Evolutionary conservation across 2,113 vertebrate genomes (phyloP).

Genomic region (Mirza zaza): DNA sequence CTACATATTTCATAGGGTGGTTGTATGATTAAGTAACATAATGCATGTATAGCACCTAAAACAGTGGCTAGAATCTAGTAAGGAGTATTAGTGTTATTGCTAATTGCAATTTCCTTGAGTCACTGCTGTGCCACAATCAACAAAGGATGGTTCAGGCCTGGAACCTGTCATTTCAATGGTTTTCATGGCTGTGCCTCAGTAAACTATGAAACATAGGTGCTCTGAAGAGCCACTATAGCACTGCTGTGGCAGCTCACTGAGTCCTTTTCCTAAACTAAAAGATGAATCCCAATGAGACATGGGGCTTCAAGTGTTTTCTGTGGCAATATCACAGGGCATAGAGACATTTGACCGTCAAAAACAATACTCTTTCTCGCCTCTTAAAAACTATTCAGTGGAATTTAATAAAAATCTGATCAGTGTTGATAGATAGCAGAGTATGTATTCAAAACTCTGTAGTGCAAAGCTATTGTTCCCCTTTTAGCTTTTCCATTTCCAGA

Average conservation of each 20-base stretch:
- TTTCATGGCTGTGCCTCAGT: not conserved
- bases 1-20: not conserved
- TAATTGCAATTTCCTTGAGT: slow-evolving; percentile 2
- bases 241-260: not conserved
- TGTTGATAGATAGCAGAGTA: not conserved
- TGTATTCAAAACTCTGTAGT: not conserved
- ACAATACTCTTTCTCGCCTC: not conserved
- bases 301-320: not conserved
- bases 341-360: not conserved
- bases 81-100: not conserved
- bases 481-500: not conserved
- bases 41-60: not conserved
- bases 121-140: not conserved
- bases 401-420: not conserved
- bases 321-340: not conserved
- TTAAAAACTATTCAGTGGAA: slow-evolving; percentile 2
- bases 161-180: not conserved
- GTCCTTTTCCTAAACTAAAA: not conserved
- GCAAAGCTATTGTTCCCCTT: not conserved
- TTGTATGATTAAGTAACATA: not conserved
- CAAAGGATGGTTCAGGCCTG: not conserved
- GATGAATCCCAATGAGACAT: not conserved
- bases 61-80: not conserved
- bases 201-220: not conserved
- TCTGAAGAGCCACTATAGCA: slow-evolving; percentile 25